Base-by-base conservation (phyloP, 2,797 vertebrate species). In the Rhinatrema bivittatum region DNA sequence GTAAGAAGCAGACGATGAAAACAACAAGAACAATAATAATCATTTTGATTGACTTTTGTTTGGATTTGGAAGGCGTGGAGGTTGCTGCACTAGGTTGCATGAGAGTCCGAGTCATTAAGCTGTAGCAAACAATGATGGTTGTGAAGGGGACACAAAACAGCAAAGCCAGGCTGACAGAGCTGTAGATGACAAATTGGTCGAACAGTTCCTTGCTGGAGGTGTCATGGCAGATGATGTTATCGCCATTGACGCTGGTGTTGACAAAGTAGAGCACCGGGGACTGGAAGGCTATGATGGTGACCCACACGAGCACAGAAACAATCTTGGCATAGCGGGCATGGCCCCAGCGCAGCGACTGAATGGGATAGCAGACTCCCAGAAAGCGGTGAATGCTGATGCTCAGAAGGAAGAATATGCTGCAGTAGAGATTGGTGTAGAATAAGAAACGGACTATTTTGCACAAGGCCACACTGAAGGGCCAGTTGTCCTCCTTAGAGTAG, bases 361-460 rank as follows among this genome's bases (percentile, higher is more conserved):
- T 70, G 0, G 95, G 93, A 36, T 84, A 83, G 52, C 94, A 87
- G 65, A 98, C 65, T 1, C 94, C 94, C 35, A 97, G 40, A 49
- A 94, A 99, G 0, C 95, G 86, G 30, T 98, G 91, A 35, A 92
- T 37, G 46, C 92, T 99, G 81, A 99, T 95, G 44, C 93, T 97
- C 39, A 87, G 89, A 54, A 99, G 85, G 75, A 99, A 99, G 10
- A 96, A 82, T 68, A 98, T 94, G 73, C 68, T 93, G 77, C 91
- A 90, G 20, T 98, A 98, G 24, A 98, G 76, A 65, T 99, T 98
- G 57, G 90, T 82, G 60, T 98, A 99, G 67, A 98, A 99, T 20
- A 99, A 80, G 72, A 97, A 97, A 47, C 92, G 93, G n/a, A 96
- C 88, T 9, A 95, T 53, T 70, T 96, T 98, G 57, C 95, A 98